A percentile compares a stretch with the other conserved stretches of the same genome.
Conservation (phyloP, 92 coral and sea anemone genomes). For the Palythoa caribaeorum region DNA sequence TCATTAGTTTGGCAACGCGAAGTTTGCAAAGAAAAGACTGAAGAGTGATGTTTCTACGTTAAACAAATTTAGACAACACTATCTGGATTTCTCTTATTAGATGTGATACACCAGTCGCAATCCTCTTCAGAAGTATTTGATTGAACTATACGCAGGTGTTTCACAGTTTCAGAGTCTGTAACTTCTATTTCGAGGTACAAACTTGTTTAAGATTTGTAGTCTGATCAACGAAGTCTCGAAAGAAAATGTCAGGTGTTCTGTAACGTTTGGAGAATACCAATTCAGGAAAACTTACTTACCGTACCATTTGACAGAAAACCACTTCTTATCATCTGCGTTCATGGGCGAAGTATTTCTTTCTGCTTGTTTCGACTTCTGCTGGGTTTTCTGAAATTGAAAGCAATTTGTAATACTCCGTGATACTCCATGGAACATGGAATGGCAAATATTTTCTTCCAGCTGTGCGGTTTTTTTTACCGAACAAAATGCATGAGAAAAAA, state of each 20-base stretch:
- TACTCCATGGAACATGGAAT: neutral
- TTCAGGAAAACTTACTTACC: constrained; percentile 23
- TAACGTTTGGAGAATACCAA: neutral
- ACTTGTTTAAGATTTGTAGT: neutral
- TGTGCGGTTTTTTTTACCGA: neutral
- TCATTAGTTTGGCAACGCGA: too few relatives aligned
- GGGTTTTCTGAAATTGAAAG: neutral
- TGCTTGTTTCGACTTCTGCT: neutral
- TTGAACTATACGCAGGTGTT: too few relatives aligned
- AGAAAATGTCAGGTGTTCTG: neutral
- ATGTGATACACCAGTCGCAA: too few relatives aligned
- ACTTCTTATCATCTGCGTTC: constrained; percentile 37
- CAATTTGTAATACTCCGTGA: neutral
- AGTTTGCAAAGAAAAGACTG: too few relatives aligned
- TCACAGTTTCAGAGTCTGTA: too few relatives aligned
- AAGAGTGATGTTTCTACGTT: too few relatives aligned
- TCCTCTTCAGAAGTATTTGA: too few relatives aligned
- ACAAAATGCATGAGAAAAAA: neutral
- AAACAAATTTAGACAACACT: too few relatives aligned
- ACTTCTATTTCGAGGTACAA: too few relatives aligned
- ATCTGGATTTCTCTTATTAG: too few relatives aligned
- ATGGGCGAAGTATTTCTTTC: neutral
- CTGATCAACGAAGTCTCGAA: neutral
- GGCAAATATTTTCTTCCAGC: neutral
- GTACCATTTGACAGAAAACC: constrained; percentile 27